Evolutionary conservation across 1,140 invertebrate species (phyloP), one percentile per base, ranked within the genome.

Genomic region (Monomorium pharaonis): DNA sequence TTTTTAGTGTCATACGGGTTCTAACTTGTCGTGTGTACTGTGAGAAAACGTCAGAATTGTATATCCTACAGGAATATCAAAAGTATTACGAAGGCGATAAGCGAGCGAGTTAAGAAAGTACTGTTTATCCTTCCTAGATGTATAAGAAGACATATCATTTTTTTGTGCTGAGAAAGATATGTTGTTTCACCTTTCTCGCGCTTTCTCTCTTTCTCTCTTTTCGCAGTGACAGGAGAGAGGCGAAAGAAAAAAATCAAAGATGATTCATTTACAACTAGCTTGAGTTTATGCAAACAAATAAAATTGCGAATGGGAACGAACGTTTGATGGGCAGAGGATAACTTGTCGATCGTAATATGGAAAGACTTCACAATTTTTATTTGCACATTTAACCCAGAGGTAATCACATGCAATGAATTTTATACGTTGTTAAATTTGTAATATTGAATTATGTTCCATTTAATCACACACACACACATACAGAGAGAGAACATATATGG

Each of bases 71-170:
- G 27, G n/a, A 49, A 85, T 85, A 81, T 85, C 84, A 85, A 85
- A 85, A 85, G 63, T 81, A 30, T 81, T 49, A 42, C 54, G 27
- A 49, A 49, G 54, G 24, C 56, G 62, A 62, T 10, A 16, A 60
- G 6, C 56, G 56, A 70, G 54, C 18, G 30, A 33, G 12, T 58
- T 49, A 85, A 27, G 42, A 51, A 63, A 56, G 27, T 47, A 56
- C 72, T 86, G 87, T 91, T 87, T 78, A 88, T 90, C 69, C 86
- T 91, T 89, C 88, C 56, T 87, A 87, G 89, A 88, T 86, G 70
- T 65, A 58, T 93, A 90, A 92, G 76, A 90, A 91, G 77, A 93
- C 91, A 92, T 93, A 93, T 93, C 92, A 92, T 89, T 92, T 30
- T 18, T 65, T 65, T 88, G 63, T 37, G 27, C 49, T 21, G 24